Percentiles rank a stretch among this genome's conserved stretches.
phyloP scores from a whole-genome alignment of 2,113 vertebrate species.

The Colius striatus region DNA sequence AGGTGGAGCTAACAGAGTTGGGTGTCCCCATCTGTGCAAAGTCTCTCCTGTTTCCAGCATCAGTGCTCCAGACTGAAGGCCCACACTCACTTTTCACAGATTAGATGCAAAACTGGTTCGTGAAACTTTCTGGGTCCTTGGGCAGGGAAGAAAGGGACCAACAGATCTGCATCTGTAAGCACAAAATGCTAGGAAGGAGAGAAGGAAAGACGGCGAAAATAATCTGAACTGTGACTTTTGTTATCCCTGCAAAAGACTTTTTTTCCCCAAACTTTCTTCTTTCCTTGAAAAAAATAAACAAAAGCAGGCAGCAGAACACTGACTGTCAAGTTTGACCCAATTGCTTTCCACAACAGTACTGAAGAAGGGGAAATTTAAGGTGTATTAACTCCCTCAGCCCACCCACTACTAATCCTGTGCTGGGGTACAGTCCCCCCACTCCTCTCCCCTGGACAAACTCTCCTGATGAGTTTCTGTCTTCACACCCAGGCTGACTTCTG shows the following conservation, averaged over 20 bases:
- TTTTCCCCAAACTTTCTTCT: background rate
- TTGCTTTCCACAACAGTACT: background rate
- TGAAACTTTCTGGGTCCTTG: background rate
- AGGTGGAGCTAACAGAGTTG: background rate
- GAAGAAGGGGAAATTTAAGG: background rate
- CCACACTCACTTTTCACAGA: background rate
- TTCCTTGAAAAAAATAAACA: background rate
- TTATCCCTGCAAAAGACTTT: background rate
- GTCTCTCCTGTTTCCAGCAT: background rate
- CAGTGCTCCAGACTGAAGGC: background rate
- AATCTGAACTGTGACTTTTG: background rate
- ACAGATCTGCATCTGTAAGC: background rate
- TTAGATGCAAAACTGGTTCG: rapidly evolving
- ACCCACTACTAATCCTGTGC: background rate
- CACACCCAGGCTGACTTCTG: conserved; percentile 29
- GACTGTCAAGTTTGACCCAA: background rate
- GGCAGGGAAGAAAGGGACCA: background rate
- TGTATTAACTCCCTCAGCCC: background rate
- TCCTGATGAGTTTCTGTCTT: conserved; percentile 21
- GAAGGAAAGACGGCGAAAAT: background rate
- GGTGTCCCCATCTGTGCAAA: background rate
- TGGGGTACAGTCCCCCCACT: background rate
- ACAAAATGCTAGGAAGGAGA: background rate
- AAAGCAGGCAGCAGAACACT: background rate
- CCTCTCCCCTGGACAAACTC: background rate